A percentile compares a stretch with the other conserved stretches of the same genome.
phyloP scores from a whole-genome alignment of 2,888 invertebrate genomes.

The Peribatodes rhomboidaria region DNA sequence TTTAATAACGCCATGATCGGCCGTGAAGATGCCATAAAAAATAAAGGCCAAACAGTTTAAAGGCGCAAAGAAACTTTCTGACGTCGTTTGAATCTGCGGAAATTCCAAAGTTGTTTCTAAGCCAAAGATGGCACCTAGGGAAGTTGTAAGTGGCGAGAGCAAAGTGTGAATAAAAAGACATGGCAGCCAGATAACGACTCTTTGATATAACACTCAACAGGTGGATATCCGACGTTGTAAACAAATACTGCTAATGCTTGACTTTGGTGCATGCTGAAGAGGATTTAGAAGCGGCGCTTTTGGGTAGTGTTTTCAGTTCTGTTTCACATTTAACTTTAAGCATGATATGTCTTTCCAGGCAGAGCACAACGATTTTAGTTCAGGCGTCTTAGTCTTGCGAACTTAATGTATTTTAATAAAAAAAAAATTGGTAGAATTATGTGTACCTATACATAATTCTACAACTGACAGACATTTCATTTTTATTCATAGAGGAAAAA shows the following conservation, averaged over 20 bases:
- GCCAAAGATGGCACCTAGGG: conserved; percentile 14
- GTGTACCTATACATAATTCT: no score
- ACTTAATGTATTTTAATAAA: no score
- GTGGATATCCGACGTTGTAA: conserved; percentile 57
- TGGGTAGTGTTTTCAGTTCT: neutral
- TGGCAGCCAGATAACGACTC: conserved; percentile 57
- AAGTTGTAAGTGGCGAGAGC: conserved; percentile 23
- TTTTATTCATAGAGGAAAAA: no score
- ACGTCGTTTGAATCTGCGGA: neutral
- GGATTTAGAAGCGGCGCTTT: conserved; percentile 2
- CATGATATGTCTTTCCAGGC: no score
- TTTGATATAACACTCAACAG: conserved; percentile 64
- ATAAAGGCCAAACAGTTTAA: neutral
- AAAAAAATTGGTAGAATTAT: no score
- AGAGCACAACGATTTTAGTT: no score
- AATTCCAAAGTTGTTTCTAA: conserved; percentile 22
- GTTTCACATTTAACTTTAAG: no score
- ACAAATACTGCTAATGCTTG: conserved; percentile 58
- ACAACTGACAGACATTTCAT: no score
- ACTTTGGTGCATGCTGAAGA: conserved; percentile 44
- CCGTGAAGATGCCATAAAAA: neutral
- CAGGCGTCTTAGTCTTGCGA: no score
- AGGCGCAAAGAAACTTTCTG: neutral
- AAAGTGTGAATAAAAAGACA: conserved; percentile 45
- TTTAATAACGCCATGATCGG: neutral